phyloP scores from a whole-genome alignment of 2,797 vertebrate species.

The Pseudochirops corinnae region DNA sequence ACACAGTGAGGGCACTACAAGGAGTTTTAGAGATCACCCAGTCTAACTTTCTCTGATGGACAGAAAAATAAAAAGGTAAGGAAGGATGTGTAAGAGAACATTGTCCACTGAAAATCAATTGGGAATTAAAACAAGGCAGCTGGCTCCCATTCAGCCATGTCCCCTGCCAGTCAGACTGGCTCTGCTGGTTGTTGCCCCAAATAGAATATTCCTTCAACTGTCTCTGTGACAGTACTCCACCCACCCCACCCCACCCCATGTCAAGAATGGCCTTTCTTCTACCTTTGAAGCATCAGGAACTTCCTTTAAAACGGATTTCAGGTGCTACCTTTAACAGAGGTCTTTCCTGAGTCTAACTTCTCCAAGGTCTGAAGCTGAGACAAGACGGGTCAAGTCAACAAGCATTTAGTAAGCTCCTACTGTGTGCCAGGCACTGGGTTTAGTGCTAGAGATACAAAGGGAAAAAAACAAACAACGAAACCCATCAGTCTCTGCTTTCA shows the following conservation, averaged over 20 bases:
- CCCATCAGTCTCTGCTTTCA: neutral
- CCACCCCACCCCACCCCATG: neutral
- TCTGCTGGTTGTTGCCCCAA: neutral
- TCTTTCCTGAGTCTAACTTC: neutral
- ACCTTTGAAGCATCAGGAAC: neutral
- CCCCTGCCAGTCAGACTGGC: neutral
- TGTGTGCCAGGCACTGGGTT: neutral
- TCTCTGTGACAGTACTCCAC: neutral
- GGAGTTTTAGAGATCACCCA: slow-evolving; percentile 67
- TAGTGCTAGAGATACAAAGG: neutral
- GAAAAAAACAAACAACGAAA: neutral
- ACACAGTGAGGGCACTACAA: slow-evolving; percentile 71
- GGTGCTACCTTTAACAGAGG: neutral
- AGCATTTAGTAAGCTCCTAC: neutral
- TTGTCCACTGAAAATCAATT: slow-evolving; percentile 50
- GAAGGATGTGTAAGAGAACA: slow-evolving; percentile 29
- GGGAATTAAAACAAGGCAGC: slow-evolving; percentile 59
- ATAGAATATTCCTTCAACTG: neutral
- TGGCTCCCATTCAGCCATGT: neutral
- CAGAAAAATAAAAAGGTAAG: slow-evolving; percentile 54
- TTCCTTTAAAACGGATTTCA: neutral
- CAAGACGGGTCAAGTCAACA: neutral
- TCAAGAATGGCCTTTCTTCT: neutral
- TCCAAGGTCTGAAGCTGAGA: neutral
- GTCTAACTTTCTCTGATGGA: slow-evolving; percentile 49